Percentiles rank a stretch among this genome's conserved stretches.
Conservation (phyloP, 2,797 vertebrate genomes). For the Telmatherina bonti region DNA sequence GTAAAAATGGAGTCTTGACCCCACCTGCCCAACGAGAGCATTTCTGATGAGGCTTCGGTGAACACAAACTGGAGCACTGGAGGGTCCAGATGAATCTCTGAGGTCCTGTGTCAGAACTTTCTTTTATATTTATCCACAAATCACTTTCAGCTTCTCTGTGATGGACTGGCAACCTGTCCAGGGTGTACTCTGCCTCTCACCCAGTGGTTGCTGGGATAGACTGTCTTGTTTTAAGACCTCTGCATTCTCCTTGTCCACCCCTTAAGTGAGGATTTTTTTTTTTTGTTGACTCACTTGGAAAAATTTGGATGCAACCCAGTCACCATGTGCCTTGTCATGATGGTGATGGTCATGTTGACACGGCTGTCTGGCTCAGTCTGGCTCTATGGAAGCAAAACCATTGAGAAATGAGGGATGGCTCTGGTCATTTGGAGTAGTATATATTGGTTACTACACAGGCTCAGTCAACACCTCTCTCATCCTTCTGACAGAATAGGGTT, state of each 20-base stretch:
- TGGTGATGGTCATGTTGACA: conserved; percentile 54
- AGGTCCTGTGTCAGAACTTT: neutral
- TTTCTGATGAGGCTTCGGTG: too few species aligned
- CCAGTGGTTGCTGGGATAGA: too few species aligned
- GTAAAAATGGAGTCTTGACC: too few species aligned
- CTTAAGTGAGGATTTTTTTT: neutral
- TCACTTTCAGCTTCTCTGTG: neutral
- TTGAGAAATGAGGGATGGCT: neutral
- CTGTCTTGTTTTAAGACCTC: too few species aligned
- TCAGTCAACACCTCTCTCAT: neutral
- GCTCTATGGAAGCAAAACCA: neutral
- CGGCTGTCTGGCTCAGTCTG: too few species aligned
- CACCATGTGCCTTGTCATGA: conserved; percentile 59
- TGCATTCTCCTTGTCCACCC: neutral
- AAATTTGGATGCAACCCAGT: conserved; percentile 51
- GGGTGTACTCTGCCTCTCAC: too few species aligned
- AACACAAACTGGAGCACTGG: too few species aligned
- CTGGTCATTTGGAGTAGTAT: neutral
- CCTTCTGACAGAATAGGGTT: neutral
- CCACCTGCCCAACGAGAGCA: too few species aligned
- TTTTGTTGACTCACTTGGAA: conserved; percentile 65
- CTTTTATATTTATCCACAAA: too few species aligned
- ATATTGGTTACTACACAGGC: neutral
- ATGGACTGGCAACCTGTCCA: too few species aligned
- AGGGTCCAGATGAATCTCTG: neutral